Evolutionary conservation across 2,797 vertebrate species (phyloP), one percentile per base, ranked within the genome.

Genomic region (Epinephelus awoara): DNA sequence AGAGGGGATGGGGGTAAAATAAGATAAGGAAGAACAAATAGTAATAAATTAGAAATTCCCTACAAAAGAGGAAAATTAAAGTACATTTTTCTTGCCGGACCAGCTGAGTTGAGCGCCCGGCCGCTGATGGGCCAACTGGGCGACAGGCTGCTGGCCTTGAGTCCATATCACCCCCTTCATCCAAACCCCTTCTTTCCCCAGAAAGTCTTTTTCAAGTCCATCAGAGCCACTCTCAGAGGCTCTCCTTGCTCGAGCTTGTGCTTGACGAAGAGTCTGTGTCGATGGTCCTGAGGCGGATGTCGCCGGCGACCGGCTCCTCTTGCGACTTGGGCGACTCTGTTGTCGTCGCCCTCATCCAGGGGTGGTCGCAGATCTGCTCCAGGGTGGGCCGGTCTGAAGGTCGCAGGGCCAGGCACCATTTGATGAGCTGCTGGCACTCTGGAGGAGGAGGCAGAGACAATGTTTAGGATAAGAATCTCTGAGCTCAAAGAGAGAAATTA

Each of bases 391-490:
- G 95, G 92, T 99, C 98, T 0, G 98, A 99, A 59, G 98, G 98
- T 92, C 98, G 95, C 94, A 97, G 89, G 78, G 97, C 96, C 93
- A 99, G 96, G 93, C 98, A 99, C 98, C 97, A 99, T 93, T 97
- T 97, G 81, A 99, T 98, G 88, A 99, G 95, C 86, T 99, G 97
- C 92, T 99, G 97, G 93, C 98, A 99, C 90, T 97, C 98, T 99
- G 92, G 0, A 46, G 11, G 46, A 42, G 17, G 21, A 75, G 44
- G 68, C 1, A 19, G 17, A 72, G 42, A 34, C 15, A 54, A 69
- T 1, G 44, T 38, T 70, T 11, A 70, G 49, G 34, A 63, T 54
- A 5, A 77, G 63, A 65, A 3, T 38, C 2, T 62, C 52, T 18
- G 25, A 67, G 40, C 15, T 73, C 34, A 58, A 56, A 59, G 40